Conservation (phyloP, 92 coral and sea anemone species). For the Phenganax stokvisi region DNA sequence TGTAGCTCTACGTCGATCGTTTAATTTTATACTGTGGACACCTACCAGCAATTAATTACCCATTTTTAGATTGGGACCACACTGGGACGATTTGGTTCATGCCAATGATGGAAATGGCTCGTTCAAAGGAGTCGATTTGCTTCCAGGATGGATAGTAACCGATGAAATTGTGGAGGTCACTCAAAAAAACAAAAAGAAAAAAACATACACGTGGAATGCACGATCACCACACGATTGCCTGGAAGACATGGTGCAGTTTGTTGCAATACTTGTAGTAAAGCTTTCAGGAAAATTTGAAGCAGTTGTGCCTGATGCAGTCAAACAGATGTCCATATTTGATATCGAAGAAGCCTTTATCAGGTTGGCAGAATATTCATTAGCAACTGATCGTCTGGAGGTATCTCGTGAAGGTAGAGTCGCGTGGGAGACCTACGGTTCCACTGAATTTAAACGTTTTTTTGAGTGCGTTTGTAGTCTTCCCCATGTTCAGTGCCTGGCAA, state of each 20-base stretch:
- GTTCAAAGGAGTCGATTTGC: background rate
- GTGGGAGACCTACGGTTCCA: constrained; percentile 16
- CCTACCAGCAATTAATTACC: no score
- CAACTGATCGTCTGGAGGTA: constrained; percentile 1
- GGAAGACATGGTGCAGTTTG: constrained; percentile 4
- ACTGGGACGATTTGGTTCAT: constrained; percentile 7
- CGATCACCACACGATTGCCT: constrained; percentile 30
- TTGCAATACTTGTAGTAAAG: background rate
- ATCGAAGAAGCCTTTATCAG: background rate
- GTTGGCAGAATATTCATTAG: constrained; percentile 9
- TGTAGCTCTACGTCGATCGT: no score
- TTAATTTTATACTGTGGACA: no score
- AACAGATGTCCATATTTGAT: constrained; percentile 1
- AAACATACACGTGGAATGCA: constrained; percentile 23
- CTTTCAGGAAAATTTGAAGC: constrained; percentile 23
- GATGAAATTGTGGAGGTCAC: constrained; percentile 14
- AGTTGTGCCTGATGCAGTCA: constrained; percentile 2
- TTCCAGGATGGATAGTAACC: constrained; percentile 18
- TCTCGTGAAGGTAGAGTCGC: constrained; percentile 16
- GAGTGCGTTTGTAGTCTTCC: constrained; percentile 22
- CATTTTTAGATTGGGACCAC: background rate
- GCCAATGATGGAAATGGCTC: background rate
- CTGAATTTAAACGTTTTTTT: constrained; percentile 15
- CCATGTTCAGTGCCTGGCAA: constrained; percentile 12
- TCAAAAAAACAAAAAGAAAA: constrained; percentile 5